Base-by-base conservation (phyloP, 2,888 invertebrate genomes). In the Rhogogaster chlorosoma region DNA sequence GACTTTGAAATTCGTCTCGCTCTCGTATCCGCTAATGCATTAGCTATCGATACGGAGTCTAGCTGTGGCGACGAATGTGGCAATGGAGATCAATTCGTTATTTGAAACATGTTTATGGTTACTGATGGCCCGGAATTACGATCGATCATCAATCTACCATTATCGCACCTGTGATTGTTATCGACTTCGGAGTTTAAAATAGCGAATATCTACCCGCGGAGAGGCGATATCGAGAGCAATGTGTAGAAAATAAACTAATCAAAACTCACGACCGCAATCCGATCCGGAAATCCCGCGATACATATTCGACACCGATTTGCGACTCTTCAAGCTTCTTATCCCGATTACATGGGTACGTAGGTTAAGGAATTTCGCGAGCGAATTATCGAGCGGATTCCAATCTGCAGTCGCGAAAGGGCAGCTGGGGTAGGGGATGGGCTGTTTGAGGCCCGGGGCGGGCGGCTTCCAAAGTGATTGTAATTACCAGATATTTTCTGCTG, bases 401-500 rank as follows among this genome's bases (percentile, higher is more conserved):
- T 57, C 67, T 36, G 45, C 38, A 64, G 67, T 53, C 42, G 29
- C 49, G 4, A 53, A n/a, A 18, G 45, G 49, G 49, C 77, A 36
- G 53, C 53, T 29, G 49, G 32, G 42, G 53, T n/a, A 49, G 49
- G 22, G 15, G 49, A 49, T n/a, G 77, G 32, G 29, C 4, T 15
- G 15, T 49, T 6, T 1, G 18, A 45, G 84, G 85, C 86, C 86
- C 83, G 57, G 32, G 86, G 85, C 85, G 84, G 84, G 71, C 86
- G 87, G 86, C 86, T 45, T 87, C 85, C 87, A 88, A 89, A 88
- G 89, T 87, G 88, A 90, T 88, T 88, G 88, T 89, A 90, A 91
- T 90, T 89, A 88, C 87, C 88, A 87, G 87, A 89, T 89, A 90
- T 89, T 90, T 88, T 89, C 88, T 86, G 87, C 87, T 87, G 88